Evolutionary conservation across 1,140 invertebrate species (phyloP).

Genomic region (Eubasilissa regina): DNA sequence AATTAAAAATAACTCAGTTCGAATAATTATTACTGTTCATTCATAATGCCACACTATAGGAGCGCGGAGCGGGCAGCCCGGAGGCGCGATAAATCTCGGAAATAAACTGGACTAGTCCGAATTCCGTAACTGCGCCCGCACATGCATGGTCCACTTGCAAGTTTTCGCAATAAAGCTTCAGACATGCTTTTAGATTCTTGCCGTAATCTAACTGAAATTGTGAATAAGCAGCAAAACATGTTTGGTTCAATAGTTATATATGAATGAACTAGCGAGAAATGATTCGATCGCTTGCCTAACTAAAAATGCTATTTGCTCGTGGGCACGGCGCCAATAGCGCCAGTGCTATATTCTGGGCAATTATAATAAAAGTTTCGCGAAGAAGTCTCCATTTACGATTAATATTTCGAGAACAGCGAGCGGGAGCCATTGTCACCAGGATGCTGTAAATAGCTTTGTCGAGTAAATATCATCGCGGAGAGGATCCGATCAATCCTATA

Average conservation of each 20-base stretch:
- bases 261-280: constrained; percentile 4
- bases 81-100: constrained; percentile 40
- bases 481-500: constrained; percentile 22
- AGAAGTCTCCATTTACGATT: not conserved
- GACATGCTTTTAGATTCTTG: no score
- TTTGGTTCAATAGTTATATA: no score
- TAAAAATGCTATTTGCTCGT: constrained; percentile 3
- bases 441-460: constrained; percentile 3
- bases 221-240: no score
- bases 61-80: constrained; percentile 5
- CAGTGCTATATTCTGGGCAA: constrained; percentile 12
- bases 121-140: constrained; percentile 35
- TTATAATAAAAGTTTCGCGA: constrained; percentile 10
- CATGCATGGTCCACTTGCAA: constrained; percentile 13
- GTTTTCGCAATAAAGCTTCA: not conserved
- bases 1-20: constrained; percentile 35
- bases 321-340: not conserved
- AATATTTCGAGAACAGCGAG: not conserved
- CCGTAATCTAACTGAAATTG: no score
- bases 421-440: not conserved
- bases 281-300: constrained; percentile 6
- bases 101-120: constrained; percentile 38
- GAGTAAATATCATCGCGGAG: constrained; percentile 10
- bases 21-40: constrained; percentile 44
- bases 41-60: constrained; percentile 38